phyloP scores from a whole-genome alignment of 2,797 vertebrate genomes.

The Rhodeus uyekii region DNA sequence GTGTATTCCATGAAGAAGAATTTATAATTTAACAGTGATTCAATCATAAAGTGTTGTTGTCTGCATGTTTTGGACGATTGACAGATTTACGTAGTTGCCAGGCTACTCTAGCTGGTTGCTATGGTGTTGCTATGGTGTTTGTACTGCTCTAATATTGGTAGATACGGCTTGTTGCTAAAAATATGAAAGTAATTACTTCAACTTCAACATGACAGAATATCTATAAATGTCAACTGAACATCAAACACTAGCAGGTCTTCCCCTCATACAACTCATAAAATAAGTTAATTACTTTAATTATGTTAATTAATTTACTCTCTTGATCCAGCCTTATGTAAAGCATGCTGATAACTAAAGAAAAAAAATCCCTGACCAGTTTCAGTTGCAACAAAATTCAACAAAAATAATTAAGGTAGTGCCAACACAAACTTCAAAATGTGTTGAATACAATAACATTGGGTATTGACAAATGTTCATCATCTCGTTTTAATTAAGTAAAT shows the following conservation, averaged over 20 bases:
- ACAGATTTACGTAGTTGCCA: background rate
- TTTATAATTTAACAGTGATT: background rate
- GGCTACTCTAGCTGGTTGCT: background rate
- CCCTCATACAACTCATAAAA: background rate
- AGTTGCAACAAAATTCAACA: no score
- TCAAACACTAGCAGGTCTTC: background rate
- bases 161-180: background rate
- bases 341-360: background rate
- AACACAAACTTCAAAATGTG: background rate
- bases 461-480: background rate
- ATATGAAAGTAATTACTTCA: conserved; percentile 1
- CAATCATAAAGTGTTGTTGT: background rate
- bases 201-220: background rate
- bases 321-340: background rate
- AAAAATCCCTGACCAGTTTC: background rate
- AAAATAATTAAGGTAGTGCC: no score
- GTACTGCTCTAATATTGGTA: background rate
- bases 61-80: background rate
- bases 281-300: no score
- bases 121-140: background rate
- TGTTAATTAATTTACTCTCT: no score
- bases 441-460: background rate
- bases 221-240: conserved; percentile 4
- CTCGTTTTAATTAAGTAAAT: no score
- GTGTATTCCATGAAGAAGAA: background rate